phyloP scores from a whole-genome alignment of 2,797 vertebrate genomes.

The Chaetodon trifasciatus region DNA sequence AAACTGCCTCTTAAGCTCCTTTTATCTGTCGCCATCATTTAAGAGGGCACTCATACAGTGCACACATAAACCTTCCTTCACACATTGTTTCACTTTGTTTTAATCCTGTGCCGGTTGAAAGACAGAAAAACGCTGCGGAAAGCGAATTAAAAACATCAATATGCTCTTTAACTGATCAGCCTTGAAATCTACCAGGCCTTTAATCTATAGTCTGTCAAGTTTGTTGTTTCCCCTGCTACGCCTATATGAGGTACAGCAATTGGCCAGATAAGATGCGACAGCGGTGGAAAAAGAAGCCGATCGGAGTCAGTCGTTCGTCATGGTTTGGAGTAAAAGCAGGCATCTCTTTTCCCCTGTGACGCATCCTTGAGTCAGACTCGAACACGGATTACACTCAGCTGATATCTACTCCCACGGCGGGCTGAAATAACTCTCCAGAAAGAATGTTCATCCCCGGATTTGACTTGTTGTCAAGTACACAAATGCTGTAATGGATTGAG shows the following conservation, averaged over 20 bases:
- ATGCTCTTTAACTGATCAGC: constrained; percentile 22
- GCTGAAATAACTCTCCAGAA: constrained; percentile 15
- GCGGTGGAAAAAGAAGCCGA: constrained; percentile 15
- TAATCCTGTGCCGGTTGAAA: constrained; percentile 11
- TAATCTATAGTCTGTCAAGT: neutral
- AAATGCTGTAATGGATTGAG: constrained; percentile 24
- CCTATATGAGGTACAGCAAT: neutral
- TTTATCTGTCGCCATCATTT: constrained; percentile 59
- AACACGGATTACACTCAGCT: constrained; percentile 35
- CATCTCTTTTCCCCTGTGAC: constrained; percentile 27
- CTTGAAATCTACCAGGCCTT: constrained; percentile 7
- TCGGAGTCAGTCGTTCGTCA: constrained; percentile 23
- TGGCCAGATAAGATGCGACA: constrained; percentile 48
- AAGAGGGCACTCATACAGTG: constrained; percentile 13
- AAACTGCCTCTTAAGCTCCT: constrained; percentile 57
- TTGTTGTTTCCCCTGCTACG: constrained; percentile 5
- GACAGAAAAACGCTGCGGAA: constrained; percentile 7
- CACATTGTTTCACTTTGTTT: constrained; percentile 51
- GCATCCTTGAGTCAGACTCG: constrained; percentile 17
- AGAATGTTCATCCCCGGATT: constrained; percentile 18
- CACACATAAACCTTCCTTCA: constrained; percentile 18
- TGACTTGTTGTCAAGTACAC: constrained; percentile 31
- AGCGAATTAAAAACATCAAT: constrained; percentile 27
- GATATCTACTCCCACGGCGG: constrained; percentile 26
- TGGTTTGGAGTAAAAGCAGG: constrained; percentile 27